These are phyloP conservation scores for Lutjanus campechanus DNA, from an alignment of 2,797 vertebrate genomes.

Conservation along the genomic window DNA sequence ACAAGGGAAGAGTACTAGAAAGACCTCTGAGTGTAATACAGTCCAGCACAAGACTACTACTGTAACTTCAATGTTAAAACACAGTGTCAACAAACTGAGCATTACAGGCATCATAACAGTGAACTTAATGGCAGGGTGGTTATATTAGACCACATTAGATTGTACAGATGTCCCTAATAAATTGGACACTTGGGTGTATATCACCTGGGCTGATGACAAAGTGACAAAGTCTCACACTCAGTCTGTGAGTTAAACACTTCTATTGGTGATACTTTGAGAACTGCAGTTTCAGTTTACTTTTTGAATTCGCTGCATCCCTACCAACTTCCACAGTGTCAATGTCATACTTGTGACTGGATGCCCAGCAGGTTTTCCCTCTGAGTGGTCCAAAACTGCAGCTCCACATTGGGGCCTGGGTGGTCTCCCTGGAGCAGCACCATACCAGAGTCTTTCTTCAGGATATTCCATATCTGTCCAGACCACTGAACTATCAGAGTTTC, in stretches of 20 bases:
- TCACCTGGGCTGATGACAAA: neutral
- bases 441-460: constrained; percentile 84
- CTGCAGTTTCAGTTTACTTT: neutral
- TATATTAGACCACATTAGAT: neutral
- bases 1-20: too few species aligned
- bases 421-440: constrained; percentile 74
- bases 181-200: neutral
- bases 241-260: neutral
- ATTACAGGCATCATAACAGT: neutral
- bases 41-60: too few species aligned
- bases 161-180: neutral
- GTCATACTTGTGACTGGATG: constrained; percentile 84
- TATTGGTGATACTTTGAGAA: neutral
- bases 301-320: neutral
- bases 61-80: neutral
- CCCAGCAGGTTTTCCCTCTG: constrained; percentile 84
- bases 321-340: neutral
- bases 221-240: neutral
- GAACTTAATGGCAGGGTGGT: neutral
- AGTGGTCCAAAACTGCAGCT: constrained; percentile 88
- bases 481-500: constrained; percentile 85
- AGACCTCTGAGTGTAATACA: too few species aligned
- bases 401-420: constrained; percentile 80
- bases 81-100: neutral
- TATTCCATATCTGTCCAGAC: constrained; percentile 81